A percentile compares a stretch with the other conserved stretches of the same genome.
phyloP scores from a whole-genome alignment of 2,888 invertebrate genomes.

The Dryococelus australis region DNA sequence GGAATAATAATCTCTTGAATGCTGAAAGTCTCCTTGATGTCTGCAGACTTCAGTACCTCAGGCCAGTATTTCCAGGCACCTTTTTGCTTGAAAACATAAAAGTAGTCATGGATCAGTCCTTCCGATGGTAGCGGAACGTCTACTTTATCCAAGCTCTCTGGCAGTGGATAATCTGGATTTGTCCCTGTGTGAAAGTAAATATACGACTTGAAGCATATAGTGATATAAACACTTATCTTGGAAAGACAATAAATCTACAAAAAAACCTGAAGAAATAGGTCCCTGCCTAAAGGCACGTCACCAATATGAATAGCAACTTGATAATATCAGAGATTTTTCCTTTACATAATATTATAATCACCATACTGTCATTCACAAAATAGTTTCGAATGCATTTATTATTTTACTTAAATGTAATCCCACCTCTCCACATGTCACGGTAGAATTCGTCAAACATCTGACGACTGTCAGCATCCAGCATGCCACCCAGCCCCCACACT shows the following conservation, averaged over 20 bases:
- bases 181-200: constrained; percentile 56
- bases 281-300: no score
- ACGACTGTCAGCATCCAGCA: constrained; percentile 76
- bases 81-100: constrained; percentile 80
- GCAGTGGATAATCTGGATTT: constrained; percentile 62
- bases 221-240: no score
- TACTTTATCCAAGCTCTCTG: constrained; percentile 69
- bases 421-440: constrained; percentile 53
- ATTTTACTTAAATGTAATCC: no score
- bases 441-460: constrained; percentile 61
- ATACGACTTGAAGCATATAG: background rate
- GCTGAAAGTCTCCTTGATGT: constrained; percentile 61
- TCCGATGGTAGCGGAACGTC: constrained; percentile 80
- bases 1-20: constrained; percentile 62
- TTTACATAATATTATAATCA: background rate
- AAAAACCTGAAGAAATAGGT: no score
- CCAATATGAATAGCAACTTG: no score
- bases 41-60: constrained; percentile 72
- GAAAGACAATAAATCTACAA: no score
- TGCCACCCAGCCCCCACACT: constrained; percentile 87
- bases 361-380: background rate
- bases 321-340: no score
- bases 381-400: no score
- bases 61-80: constrained; percentile 90
- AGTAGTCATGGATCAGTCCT: constrained; percentile 81